Base-by-base conservation (phyloP, 2,113 vertebrate species). In the Acinonyx jubatus region DNA sequence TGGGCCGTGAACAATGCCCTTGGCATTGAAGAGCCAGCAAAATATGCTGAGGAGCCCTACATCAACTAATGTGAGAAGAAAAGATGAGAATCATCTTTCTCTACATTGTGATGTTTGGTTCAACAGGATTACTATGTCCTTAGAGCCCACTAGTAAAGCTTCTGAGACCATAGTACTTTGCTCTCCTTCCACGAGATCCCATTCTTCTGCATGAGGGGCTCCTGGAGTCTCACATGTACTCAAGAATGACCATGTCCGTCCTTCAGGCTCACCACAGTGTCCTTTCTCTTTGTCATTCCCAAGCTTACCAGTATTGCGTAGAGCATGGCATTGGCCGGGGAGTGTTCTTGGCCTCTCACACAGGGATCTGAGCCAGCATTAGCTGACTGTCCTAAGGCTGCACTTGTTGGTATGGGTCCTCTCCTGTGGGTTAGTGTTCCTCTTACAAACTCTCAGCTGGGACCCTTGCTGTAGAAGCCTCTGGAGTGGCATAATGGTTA, bases 401-500 rank as follows among this genome's bases (percentile, higher is more conserved):
- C 8, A 1, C 5, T 19, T 16, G 25, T 36, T 3, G 14, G 15
- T 10, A 21, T 1, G 21, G 50, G 50, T 7, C 50, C 23, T 50
- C 25, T 41, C 15, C 14, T 6, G 11, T 33, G 3, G 33, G 27
- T 29, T 36, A 45, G 6, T 52, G 94, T 38, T 9, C 45, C 55
- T n/a, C n/a, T 78, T 71, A 3, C 45, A 50, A 52, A 33, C 63
- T 33, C 18, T 50, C 66, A 57, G 66, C 19, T 61, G 80, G 12
- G 36, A 45, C 13, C 25, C 12, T 68, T 38, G 1, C 31, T 69
- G 16, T n/a, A 61, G 61, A 81, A 41, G 52, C 25, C 65, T 27
- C 31, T 0, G 7, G 15, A 45, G 38, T 3, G 10, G 50, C 14
- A 0, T 0, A 5, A 31, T 10, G 38, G 2, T 5, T 15, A 25